These are phyloP conservation scores for Adoxophyes honmai DNA, from an alignment of 1,140 invertebrate genomes.

Conservation along the genomic window DNA sequence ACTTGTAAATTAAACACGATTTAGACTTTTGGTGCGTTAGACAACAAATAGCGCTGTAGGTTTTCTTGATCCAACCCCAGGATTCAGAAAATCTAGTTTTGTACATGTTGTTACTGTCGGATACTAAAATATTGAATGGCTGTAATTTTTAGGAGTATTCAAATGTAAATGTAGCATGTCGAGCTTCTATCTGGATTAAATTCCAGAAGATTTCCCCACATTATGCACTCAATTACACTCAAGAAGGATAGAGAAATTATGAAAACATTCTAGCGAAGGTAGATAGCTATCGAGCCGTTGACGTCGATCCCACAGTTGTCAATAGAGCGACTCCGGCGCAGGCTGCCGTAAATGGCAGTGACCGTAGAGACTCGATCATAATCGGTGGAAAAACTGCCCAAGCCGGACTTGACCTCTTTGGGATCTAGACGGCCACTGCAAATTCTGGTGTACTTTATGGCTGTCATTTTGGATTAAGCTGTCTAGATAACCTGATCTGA, in stretches of 20 bases:
- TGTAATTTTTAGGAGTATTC: too few relatives aligned
- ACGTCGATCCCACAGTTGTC: conserved; percentile 69
- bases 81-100: not conserved
- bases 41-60: too few relatives aligned
- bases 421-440: conserved; percentile 27
- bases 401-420: conserved; percentile 66
- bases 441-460: conserved; percentile 14
- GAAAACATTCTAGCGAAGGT: conserved; percentile 56
- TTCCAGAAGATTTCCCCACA: not conserved
- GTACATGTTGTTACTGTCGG: not conserved
- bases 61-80: too few relatives aligned
- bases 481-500: conserved; percentile 8
- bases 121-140: too few relatives aligned
- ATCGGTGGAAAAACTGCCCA: conserved; percentile 64
- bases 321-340: conserved; percentile 49
- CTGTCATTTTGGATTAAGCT: conserved; percentile 14
- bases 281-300: conserved; percentile 44
- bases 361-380: conserved; percentile 58
- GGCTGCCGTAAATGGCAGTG: conserved; percentile 65
- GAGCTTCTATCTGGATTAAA: too few relatives aligned
- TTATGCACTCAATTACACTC: conserved; percentile 20
- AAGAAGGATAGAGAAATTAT: conserved; percentile 55
- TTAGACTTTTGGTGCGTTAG: too few relatives aligned
- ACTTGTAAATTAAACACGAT: too few relatives aligned
- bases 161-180: too few relatives aligned